These are phyloP conservation scores for Campopleginae sp. DNA, from an alignment of 2,888 invertebrate genomes.

Conservation along the genomic window DNA sequence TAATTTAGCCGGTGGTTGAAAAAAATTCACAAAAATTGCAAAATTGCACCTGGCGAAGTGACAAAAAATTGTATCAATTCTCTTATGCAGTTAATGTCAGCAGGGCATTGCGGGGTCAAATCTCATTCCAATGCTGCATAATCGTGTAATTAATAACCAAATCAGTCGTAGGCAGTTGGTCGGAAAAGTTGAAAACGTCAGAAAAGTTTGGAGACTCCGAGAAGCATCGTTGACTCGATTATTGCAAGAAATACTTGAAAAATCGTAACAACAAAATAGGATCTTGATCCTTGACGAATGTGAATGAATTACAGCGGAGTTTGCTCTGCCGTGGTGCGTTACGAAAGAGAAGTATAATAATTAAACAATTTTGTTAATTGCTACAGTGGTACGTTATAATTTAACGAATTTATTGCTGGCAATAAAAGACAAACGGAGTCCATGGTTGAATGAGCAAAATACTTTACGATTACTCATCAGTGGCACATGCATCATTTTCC, in stretches of 20 bases:
- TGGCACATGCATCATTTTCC: slow-evolving; percentile 36
- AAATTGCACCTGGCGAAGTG: neutral
- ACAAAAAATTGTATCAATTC: neutral
- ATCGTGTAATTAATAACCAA: neutral
- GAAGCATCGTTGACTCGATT: neutral
- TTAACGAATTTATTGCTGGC: slow-evolving; percentile 11
- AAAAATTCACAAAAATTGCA: neutral
- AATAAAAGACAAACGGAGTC: slow-evolving; percentile 29
- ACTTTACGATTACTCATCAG: slow-evolving; percentile 43
- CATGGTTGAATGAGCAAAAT: slow-evolving; percentile 32
- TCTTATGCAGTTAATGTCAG: neutral
- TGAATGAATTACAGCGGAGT: neutral
- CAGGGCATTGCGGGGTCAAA: too few species aligned
- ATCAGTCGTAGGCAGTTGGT: neutral
- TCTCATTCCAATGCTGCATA: neutral
- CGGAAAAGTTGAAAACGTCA: neutral
- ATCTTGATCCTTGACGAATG: neutral
- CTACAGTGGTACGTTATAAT: slow-evolving; percentile 6
- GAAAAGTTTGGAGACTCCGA: neutral
- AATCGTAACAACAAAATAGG: neutral
- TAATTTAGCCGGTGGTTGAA: neutral
- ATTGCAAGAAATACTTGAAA: neutral
- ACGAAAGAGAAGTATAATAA: slow-evolving; percentile 28
- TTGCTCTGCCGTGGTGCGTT: neutral
- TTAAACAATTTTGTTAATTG: slow-evolving; percentile 20